Conservation (phyloP, 2,888 invertebrate species). For the Hybos culiciformis region DNA sequence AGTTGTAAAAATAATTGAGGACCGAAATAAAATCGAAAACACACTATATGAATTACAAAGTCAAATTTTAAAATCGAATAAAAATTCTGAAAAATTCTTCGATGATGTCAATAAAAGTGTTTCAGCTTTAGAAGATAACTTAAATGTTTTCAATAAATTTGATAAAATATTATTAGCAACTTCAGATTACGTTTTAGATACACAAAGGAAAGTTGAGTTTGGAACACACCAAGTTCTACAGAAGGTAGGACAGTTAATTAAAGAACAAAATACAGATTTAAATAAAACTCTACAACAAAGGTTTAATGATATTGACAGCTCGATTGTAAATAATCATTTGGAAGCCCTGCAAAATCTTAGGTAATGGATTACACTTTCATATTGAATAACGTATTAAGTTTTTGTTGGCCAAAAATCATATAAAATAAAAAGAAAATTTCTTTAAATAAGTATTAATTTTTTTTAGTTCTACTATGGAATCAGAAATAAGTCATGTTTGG, state of each 20-base stretch:
- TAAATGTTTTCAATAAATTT: slow-evolving; percentile 47
- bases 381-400: no score
- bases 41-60: no score
- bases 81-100: slow-evolving; percentile 42
- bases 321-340: slow-evolving; percentile 57
- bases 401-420: no score
- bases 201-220: slow-evolving; percentile 71
- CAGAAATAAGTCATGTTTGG: slow-evolving; percentile 77
- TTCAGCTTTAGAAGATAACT: slow-evolving; percentile 41
- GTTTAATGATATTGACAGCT: slow-evolving; percentile 54
- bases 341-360: slow-evolving; percentile 56
- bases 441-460: no score
- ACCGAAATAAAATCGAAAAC: no score
- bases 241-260: slow-evolving; percentile 58
- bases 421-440: no score
- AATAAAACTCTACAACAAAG: slow-evolving; percentile 51
- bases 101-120: slow-evolving; percentile 42
- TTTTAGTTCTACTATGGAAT: slow-evolving; percentile 62
- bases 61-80: no score
- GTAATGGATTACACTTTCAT: no score
- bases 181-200: slow-evolving; percentile 71
- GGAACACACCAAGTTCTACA: slow-evolving; percentile 68
- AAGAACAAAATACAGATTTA: slow-evolving; percentile 47
- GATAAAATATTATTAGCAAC: slow-evolving; percentile 69
- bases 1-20: no score